Evolutionary conservation across 2,113 vertebrate species (phyloP), one percentile per base, ranked within the genome.

Genomic region (Microtus oregoni): DNA sequence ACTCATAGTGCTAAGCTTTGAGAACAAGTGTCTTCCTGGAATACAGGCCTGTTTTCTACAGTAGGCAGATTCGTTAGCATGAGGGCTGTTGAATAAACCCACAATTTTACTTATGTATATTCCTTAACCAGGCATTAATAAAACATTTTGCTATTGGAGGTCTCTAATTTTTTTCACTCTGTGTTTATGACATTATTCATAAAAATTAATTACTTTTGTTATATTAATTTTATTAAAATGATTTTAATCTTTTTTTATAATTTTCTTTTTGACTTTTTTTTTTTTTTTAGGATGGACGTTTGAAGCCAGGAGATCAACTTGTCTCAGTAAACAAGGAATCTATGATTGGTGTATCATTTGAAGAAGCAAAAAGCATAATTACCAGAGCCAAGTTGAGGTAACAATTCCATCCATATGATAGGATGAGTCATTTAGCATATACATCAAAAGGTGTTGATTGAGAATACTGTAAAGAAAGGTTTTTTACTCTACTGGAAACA

Each of bases 301-400:
- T 99, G 97, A 99, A 98, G 94, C 98, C 99, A 32, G 99, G 99
- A 65, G 99, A 99, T 98, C 99, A 99, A 96, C 99, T 99, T 68
- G 98, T 99, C 82, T 99, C 99, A 86, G 98, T 99, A 96, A 99
- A 99, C 98, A 99, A 99, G 94, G 99, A 99, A 97, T 99, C 99
- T 17, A 97, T 99, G 98, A 99, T 99, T 81, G 99, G 99, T 14
- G 98, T 99, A 86, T 99, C 99, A 50, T 98, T 99, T 61, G 99
- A 99, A 98, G 99, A 99, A 97, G 99, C 99, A 47, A 98, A 98
- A 98, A 98, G 97, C 97, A 98, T 99, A 97, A 98, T 99, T 95
- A 98, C 97, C 17, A 98, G 98, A 94, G 98, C 98, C 97, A 99
- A 99, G 32, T 98, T 98, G 95, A 99, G 99, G 99, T 99, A 98